Percentiles rank a stretch among this genome's conserved stretches.
These are phyloP conservation scores for Clytia hemisphaerica DNA, from an alignment of 30 jellyfish, hydroid and myxozoan genomes.

Conservation along the genomic window DNA sequence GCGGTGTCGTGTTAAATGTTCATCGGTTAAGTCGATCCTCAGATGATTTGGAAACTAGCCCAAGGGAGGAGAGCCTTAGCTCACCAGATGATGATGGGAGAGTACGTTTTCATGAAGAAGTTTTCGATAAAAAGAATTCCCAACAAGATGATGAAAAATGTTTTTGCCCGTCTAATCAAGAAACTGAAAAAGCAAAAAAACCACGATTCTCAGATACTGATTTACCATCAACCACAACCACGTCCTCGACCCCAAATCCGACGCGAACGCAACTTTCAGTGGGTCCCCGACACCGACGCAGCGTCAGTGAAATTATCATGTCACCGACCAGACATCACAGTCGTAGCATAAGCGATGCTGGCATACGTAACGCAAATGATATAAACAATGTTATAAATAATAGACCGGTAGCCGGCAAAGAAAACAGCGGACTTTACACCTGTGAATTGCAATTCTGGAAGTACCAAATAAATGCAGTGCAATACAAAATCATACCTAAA, in stretches of 20 bases:
- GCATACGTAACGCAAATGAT: background rate
- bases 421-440: background rate
- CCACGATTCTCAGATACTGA: too few species aligned
- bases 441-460: constrained; percentile 72
- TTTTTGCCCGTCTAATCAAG: too few species aligned
- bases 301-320: background rate
- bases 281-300: background rate
- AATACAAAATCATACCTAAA: constrained; percentile 41
- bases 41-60: constrained; percentile 54
- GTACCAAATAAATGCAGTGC: constrained; percentile 85
- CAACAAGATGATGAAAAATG: background rate
- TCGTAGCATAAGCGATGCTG: constrained; percentile 8
- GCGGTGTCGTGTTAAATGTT: constrained; percentile 71
- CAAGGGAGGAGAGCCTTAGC: constrained; percentile 15
- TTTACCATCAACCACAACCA: background rate
- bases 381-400: constrained; percentile 10
- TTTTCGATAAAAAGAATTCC: background rate
- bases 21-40: constrained; percentile 67
- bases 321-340: background rate
- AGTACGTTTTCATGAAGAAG: constrained; percentile 10
- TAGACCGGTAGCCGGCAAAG: constrained; percentile 20
- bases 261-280: too few species aligned
- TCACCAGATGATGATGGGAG: constrained; percentile 28
- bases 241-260: background rate
- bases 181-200: too few species aligned